Evolutionary conservation across 2,797 vertebrate genomes (phyloP), one percentile per base, ranked within the genome.

Genomic region (Leptoclinus maculatus): DNA sequence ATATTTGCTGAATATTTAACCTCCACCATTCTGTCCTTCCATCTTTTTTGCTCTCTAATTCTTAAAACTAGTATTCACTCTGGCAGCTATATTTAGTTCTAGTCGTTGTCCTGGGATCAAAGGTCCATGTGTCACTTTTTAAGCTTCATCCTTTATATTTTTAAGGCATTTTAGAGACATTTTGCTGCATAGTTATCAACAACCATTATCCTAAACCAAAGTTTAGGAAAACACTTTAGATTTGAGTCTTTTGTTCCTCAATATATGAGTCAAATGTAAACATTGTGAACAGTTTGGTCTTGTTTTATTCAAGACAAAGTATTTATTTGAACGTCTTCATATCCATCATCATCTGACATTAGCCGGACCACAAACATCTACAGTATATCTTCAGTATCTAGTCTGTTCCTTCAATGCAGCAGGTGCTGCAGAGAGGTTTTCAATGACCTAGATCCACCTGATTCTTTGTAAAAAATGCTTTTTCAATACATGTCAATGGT

Each of bases 11-110:
- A 16, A 3, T 59, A 34, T 66, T 63, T 47, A 47, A 54, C 66
- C 51, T 80, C 43, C 17, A 25, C 16, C 41, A 21, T 36, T 49
- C 25, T 27, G 41, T 36, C 23, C 4, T 17, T 23, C 13, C 1
- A 39, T 57, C 34, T 59, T 36, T 69, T 57, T 67, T 75, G 63
- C 39, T 38, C 49, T 56, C n/a, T 36, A 56, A 19, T 54, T 17
- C 27, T 9, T 68, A n/a, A 59, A 43, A 25, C 11, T 32, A 38
- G 25, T 43, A 13, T 53, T 76, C 7, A 67, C 79, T 38, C 76
- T 36, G n/a, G 16, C 49, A 57, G 23, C 45, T 75, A 59, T 76
- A 66, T 79, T 77, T 79, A 71, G 64, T 64, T 58, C 6, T 12
- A 39, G n/a, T 62, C 34, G 7, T 43, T 32, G 51, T 74, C 58